Percentiles rank a stretch among this genome's conserved stretches.
These are phyloP conservation scores for Scartelaos histophorus DNA, from an alignment of 2,113 vertebrate species.

Conservation along the genomic window DNA sequence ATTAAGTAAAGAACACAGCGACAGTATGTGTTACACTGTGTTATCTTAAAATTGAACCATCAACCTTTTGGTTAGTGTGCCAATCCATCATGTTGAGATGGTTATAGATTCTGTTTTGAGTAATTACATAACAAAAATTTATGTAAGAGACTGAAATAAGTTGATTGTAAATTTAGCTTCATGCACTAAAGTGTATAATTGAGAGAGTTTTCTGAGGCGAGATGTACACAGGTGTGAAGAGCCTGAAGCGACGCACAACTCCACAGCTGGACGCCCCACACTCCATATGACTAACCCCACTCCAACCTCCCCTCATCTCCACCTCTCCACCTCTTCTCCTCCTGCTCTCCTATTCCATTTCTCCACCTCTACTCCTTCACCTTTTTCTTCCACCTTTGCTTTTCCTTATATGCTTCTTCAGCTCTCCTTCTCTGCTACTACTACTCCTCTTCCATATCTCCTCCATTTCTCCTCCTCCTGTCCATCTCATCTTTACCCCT, in stretches of 20 bases:
- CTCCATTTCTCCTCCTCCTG: too few relatives aligned
- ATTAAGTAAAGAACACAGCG: not conserved
- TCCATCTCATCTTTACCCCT: too few relatives aligned
- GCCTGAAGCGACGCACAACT: slow-evolving; percentile 60
- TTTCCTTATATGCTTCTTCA: too few relatives aligned
- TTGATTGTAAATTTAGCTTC: slow-evolving; percentile 33
- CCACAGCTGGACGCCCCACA: slow-evolving; percentile 68
- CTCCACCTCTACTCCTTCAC: not conserved
- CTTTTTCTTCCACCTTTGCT: too few relatives aligned
- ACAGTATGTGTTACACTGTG: not conserved
- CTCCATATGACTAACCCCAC: slow-evolving; percentile 56
- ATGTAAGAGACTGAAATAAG: not conserved
- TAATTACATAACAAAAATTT: not conserved
- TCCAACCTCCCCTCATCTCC: slow-evolving; percentile 40
- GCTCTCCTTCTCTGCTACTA: too few relatives aligned
- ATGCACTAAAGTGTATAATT: slow-evolving; percentile 31
- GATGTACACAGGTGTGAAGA: slow-evolving; percentile 63
- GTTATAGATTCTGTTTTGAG: not conserved
- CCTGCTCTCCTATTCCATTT: not conserved
- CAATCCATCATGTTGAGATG: not conserved
- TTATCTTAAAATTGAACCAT: not conserved
- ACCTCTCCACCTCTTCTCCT: too few relatives aligned
- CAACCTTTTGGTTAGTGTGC: not conserved
- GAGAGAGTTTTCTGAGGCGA: slow-evolving; percentile 11
- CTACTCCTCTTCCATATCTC: too few relatives aligned